These are phyloP conservation scores for Echinops telfairi DNA, from an alignment of 2,113 vertebrate species.

Conservation along the genomic window DNA sequence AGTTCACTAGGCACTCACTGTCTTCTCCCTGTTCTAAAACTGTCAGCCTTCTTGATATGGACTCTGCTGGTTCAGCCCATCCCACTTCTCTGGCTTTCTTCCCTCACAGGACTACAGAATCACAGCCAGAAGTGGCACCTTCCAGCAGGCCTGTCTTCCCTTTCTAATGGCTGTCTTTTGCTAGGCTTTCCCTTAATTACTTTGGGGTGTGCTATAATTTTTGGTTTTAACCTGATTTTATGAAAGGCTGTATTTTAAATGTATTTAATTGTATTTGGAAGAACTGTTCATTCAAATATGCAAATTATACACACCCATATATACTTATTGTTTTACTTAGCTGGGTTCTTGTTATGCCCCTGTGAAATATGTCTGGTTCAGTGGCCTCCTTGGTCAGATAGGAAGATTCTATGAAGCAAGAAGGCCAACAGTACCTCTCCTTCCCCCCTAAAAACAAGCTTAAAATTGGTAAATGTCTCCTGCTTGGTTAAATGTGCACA, in stretches of 20 bases:
- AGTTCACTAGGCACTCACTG: not conserved
- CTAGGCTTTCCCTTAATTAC: not conserved
- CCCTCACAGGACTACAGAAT: not conserved
- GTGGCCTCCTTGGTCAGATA: not conserved
- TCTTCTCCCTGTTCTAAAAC: not conserved
- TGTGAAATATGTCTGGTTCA: not conserved
- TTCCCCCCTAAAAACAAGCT: not conserved
- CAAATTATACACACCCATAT: not conserved
- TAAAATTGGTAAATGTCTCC: not conserved
- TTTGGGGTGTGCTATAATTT: not conserved
- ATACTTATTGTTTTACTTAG: slow-evolving; percentile 35
- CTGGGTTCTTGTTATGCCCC: slow-evolving; percentile 1
- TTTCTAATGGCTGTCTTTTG: slow-evolving; percentile 9
- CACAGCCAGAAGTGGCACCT: slow-evolving; percentile 17
- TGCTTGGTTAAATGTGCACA: not conserved
- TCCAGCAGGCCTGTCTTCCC: not conserved
- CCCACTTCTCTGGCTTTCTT: slow-evolving; percentile 52
- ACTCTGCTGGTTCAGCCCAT: not conserved
- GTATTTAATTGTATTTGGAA: not conserved
- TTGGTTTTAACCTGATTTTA: not conserved
- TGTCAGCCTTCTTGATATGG: not conserved
- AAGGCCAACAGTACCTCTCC: not conserved
- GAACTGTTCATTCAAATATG: slow-evolving; percentile 41
- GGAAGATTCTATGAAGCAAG: slow-evolving; percentile 2
- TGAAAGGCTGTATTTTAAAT: not conserved